Conservation (phyloP, 2,797 vertebrate genomes). For the Tapera naevia region DNA sequence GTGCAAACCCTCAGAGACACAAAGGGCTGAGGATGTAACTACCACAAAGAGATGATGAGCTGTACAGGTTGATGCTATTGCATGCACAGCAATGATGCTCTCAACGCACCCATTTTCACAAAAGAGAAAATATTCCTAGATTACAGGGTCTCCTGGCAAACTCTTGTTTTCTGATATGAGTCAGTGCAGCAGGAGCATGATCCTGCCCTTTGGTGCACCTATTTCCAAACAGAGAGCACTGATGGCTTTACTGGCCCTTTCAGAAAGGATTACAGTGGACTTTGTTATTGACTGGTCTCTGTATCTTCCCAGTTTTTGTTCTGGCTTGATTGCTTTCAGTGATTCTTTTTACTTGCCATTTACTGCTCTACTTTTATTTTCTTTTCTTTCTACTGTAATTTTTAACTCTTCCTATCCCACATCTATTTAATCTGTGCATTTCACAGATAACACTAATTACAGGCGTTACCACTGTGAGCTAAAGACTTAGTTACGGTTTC, state of each 20-base stretch:
- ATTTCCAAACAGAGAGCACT: not conserved
- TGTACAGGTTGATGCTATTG: fast-evolving
- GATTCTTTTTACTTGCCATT: not conserved
- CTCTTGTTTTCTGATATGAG: not conserved
- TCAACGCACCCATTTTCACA: not conserved
- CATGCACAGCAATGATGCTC: not conserved
- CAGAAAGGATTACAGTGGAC: not conserved
- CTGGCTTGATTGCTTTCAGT: not conserved
- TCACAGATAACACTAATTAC: not conserved
- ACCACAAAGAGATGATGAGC: not conserved
- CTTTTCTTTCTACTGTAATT: not conserved
- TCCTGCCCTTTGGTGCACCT: not conserved
- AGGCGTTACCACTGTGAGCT: not conserved
- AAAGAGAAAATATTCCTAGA: not conserved
- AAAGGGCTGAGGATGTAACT: no score
- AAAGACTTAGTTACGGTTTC: not conserved
- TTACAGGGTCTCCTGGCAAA: not conserved
- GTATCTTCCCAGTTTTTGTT: not conserved
- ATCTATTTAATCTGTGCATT: not conserved
- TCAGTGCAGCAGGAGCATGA: fast-evolving
- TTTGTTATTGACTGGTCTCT: not conserved
- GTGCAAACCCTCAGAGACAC: not conserved
- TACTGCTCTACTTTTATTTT: not conserved
- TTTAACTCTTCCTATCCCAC: not conserved
- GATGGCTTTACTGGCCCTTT: not conserved